Evolutionary conservation across 2,113 vertebrate genomes (phyloP).

Genomic region (Drymodes brunneopygia): DNA sequence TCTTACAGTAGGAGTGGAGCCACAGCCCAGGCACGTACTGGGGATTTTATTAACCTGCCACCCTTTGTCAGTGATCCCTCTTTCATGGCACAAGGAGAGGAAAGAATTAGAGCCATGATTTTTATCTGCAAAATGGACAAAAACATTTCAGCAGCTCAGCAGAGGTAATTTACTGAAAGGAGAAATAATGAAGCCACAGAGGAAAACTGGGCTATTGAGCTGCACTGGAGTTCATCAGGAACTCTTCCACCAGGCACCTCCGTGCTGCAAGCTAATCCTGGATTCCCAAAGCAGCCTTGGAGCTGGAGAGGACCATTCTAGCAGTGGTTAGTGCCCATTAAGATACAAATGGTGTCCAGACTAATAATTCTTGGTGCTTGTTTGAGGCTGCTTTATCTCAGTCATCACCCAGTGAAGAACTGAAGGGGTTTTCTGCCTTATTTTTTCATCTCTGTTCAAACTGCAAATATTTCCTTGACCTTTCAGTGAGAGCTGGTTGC

Average conservation of each 20-base stretch:
- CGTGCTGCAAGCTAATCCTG: background rate
- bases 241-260: background rate
- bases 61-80: background rate
- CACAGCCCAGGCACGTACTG: background rate
- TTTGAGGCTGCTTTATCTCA: background rate
- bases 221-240: background rate
- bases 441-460: background rate
- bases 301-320: background rate
- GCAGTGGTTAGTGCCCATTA: background rate
- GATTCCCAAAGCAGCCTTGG: background rate
- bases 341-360: background rate
- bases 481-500: background rate
- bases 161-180: slow-evolving; percentile 14
- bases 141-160: background rate
- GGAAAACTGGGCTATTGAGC: slow-evolving; percentile 25
- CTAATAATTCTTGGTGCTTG: background rate
- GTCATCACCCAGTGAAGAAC: background rate
- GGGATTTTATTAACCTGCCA: background rate
- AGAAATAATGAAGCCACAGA: slow-evolving; percentile 1
- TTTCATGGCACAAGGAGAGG: background rate
- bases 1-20: background rate
- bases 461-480: background rate
- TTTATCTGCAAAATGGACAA: slow-evolving; percentile 15
- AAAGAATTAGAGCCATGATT: background rate
- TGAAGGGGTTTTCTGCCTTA: background rate